Base-by-base conservation (phyloP, 2,888 invertebrate genomes). In the Cephus pygmeus region DNA sequence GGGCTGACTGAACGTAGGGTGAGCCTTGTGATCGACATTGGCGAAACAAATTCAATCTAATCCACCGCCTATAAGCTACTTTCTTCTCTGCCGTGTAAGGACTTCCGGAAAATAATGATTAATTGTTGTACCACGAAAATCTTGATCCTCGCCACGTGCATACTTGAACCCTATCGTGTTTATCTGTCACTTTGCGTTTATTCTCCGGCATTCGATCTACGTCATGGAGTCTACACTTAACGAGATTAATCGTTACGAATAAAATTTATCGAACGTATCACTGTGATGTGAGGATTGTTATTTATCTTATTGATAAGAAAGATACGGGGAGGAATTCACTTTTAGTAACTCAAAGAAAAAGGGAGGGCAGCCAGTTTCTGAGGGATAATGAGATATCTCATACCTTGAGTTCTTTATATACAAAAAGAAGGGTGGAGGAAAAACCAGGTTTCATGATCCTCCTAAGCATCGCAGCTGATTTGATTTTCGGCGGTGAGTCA, bases 121-220 rank as follows among this genome's bases (percentile, higher is more conserved):
- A 80, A 81, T 82, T 84, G 80, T 74, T 34, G 68, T 69, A 73
- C 78, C 69, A 76, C 80, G 56, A 34, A 80, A 83, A 85, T 86
- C 86, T 79, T 83, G 83, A 85, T 83, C 80, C 69, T 56, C 36
- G 85, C 75, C 85, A 85, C 85, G 85, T 85, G 85, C 79, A 9
- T 56, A 23, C 23, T 56, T 56, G 56, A 56, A 56, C 56, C 56
- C 56, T 56, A 56, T 56, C 56, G 56, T 56, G 56, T 56, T 56
- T 56, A 56, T 56, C 56, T 56, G 56, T 56, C 56, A 56, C 56
- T 56, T 56, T 56, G 9, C 56, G 56, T 56, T 56, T 56, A 56
- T 23, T 56, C 56, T 56, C 56, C 56, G 23, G 23, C 23, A 56
- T 56, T 23, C 23, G 56, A 56, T 56, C 56, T 56, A 56, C 23